Conservation (phyloP, 2,113 vertebrate genomes). For the Carassius gibelio region DNA sequence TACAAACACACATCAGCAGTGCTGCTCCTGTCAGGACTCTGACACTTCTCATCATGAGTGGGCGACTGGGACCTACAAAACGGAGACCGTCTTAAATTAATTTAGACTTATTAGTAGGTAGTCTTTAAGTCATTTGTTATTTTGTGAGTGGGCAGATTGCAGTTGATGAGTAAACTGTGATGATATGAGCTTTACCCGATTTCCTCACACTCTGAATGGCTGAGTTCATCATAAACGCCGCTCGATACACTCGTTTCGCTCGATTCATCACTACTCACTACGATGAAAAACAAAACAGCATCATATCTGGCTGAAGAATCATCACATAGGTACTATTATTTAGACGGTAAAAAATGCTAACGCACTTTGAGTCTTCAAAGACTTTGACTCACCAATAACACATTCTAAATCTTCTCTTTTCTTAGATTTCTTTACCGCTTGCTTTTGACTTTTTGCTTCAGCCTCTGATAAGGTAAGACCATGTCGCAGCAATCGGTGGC, state of each 20-base stretch:
- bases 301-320: neutral
- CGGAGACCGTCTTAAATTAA: neutral
- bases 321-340: neutral
- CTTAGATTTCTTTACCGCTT: conserved; percentile 61
- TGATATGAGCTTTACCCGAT: conserved; percentile 54
- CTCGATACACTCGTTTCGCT: conserved; percentile 59
- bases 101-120: neutral
- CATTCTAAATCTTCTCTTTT: conserved; percentile 56
- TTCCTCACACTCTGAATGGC: conserved; percentile 77
- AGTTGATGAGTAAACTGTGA: neutral
- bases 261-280: conserved; percentile 60
- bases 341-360: neutral
- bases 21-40: neutral
- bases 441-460: conserved; percentile 72
- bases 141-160: neutral
- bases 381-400: conserved; percentile 10
- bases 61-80: conserved; percentile 9
- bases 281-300: neutral
- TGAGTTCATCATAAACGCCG: conserved; percentile 78
- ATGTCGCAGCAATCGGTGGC: conserved; percentile 86
- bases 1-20: conserved; percentile 16
- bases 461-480: conserved; percentile 83
- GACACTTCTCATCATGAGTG: neutral
- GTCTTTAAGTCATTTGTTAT: neutral
- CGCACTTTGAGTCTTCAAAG: no score